Evolutionary conservation across 2,888 invertebrate species (phyloP).

Genomic region (Aethes cnicana): DNA sequence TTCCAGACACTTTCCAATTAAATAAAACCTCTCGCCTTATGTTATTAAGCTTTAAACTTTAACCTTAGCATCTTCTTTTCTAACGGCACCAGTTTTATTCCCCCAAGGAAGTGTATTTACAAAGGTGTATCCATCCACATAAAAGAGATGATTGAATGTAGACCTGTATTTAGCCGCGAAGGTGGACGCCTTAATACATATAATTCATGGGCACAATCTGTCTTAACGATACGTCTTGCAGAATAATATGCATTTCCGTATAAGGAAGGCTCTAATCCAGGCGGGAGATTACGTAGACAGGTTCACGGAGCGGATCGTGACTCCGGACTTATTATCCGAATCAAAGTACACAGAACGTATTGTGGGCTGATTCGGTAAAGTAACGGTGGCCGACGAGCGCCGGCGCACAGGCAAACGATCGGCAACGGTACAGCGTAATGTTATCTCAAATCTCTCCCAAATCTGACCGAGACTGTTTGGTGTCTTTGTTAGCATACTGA

Average conservation of each 20-base stretch:
- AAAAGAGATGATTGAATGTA: slow-evolving; percentile 15
- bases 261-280: slow-evolving; percentile 71
- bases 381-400: slow-evolving; percentile 54
- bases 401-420: slow-evolving; percentile 59
- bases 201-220: slow-evolving; percentile 40
- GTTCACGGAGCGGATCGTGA: slow-evolving; percentile 71
- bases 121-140: slow-evolving; percentile 2
- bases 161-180: slow-evolving; percentile 13
- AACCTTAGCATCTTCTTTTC: neutral
- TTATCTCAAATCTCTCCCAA: slow-evolving; percentile 66
- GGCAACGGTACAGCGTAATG: slow-evolving; percentile 67
- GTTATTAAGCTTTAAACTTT: slow-evolving; percentile 5
- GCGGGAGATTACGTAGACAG: slow-evolving; percentile 68
- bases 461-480: slow-evolving; percentile 45
- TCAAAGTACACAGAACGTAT: slow-evolving; percentile 68
- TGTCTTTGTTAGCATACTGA: slow-evolving; percentile 22
- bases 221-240: slow-evolving; percentile 43
- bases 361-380: slow-evolving; percentile 78
- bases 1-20: slow-evolving; percentile 13
- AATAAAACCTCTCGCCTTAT: neutral
- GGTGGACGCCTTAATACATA: slow-evolving; percentile 37
- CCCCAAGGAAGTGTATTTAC: slow-evolving; percentile 16
- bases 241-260: slow-evolving; percentile 65
- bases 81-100: slow-evolving; percentile 1
- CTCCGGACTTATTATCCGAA: slow-evolving; percentile 76